phyloP scores from a whole-genome alignment of 2,888 invertebrate species.

The Serripes groenlandicus region DNA sequence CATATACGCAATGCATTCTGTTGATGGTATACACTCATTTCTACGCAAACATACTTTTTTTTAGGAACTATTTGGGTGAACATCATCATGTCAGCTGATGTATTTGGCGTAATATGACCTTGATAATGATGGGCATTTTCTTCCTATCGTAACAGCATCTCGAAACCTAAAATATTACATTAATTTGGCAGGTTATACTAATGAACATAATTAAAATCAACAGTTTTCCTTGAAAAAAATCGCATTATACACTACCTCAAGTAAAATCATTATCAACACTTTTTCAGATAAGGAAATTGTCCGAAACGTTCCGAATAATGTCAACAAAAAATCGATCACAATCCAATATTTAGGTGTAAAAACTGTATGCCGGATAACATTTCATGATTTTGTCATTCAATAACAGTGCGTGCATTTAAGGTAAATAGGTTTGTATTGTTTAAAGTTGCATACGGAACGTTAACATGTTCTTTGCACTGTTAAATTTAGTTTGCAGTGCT shows the following conservation, averaged over 20 bases:
- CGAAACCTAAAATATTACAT: too few relatives aligned
- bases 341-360: conserved; percentile 13
- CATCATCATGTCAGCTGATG: too few relatives aligned
- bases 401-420: neutral
- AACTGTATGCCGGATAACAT: conserved; percentile 2
- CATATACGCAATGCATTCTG: too few relatives aligned
- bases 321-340: conserved; percentile 50
- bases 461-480: too few relatives aligned
- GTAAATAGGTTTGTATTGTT: neutral
- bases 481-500: too few relatives aligned
- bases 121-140: neutral
- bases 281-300: neutral
- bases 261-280: neutral
- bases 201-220: neutral
- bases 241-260: neutral
- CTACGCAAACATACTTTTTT: too few relatives aligned
- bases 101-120: too few relatives aligned
- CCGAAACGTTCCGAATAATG: conserved; percentile 42
- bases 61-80: too few relatives aligned
- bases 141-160: too few relatives aligned
- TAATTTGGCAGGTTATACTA: too few relatives aligned
- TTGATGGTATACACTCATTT: too few relatives aligned
- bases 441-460: too few relatives aligned
- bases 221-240: neutral
- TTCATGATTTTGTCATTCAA: neutral